These are phyloP conservation scores for Myotis brandtii DNA, from an alignment of 2,113 vertebrate species.

Conservation along the genomic window DNA sequence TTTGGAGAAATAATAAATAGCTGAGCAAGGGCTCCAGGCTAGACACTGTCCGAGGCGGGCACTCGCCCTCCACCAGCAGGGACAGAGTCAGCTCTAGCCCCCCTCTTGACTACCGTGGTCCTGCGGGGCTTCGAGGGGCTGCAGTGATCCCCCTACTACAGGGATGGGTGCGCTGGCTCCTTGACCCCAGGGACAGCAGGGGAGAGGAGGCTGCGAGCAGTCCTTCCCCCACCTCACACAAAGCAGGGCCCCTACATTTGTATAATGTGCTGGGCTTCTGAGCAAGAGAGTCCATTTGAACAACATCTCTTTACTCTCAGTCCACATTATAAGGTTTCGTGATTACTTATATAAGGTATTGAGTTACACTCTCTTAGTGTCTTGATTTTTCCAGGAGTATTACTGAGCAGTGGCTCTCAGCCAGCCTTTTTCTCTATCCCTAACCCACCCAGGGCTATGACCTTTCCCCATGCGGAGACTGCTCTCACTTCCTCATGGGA, in stretches of 20 bases:
- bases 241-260: neutral
- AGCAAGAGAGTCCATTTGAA: neutral
- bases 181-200: neutral
- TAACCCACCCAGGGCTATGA: neutral
- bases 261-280: neutral
- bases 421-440: neutral
- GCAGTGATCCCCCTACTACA: neutral
- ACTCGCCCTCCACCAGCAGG: neutral
- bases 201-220: no score
- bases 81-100: neutral
- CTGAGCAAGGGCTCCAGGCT: neutral
- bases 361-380: neutral
- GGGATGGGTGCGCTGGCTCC: neutral
- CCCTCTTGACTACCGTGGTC: neutral
- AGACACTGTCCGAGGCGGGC: neutral
- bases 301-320: neutral
- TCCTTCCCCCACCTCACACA: neutral
- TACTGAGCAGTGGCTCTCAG: neutral
- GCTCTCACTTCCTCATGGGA: neutral
- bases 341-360: neutral
- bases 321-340: neutral
- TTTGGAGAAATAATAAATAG: constrained; percentile 61
- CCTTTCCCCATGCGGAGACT: neutral
- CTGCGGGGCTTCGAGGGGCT: neutral
- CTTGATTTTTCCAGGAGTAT: neutral